Evolutionary conservation across 2,888 invertebrate genomes (phyloP).

Genomic region (Callosobruchus maculatus): DNA sequence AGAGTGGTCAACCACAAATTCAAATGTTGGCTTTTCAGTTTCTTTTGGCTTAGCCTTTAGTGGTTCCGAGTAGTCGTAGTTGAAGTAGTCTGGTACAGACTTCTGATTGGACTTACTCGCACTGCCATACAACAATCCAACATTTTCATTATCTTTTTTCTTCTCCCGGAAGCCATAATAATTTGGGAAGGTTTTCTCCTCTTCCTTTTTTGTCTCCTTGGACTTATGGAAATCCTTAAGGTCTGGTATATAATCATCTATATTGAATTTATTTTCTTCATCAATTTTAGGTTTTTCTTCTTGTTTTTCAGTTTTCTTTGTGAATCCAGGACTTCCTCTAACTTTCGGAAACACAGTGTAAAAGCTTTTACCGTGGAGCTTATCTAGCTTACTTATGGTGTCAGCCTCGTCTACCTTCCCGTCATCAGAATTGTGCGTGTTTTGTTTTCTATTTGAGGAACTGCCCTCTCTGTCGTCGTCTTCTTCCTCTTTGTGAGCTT

Average conservation of each 20-base stretch:
- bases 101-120: background rate
- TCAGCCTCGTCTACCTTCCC: slow-evolving; percentile 4
- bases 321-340: slow-evolving; percentile 17
- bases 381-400: slow-evolving; percentile 13
- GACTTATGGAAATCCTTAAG: background rate
- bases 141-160: slow-evolving; percentile 1
- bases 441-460: slow-evolving; percentile 2
- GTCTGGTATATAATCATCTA: background rate
- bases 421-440: slow-evolving; percentile 1
- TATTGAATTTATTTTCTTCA: slow-evolving; percentile 12
- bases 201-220: background rate
- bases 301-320: background rate
- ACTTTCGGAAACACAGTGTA: slow-evolving; percentile 18
- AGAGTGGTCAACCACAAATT: slow-evolving; percentile 9
- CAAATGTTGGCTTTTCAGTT: slow-evolving; percentile 7
- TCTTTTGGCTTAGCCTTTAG: background rate
- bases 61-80: slow-evolving; percentile 8
- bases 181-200: background rate
- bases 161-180: background rate
- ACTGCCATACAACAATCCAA: background rate
- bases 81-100: slow-evolving; percentile 5
- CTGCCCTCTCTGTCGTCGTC: background rate
- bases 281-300: background rate
- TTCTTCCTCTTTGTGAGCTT: background rate
- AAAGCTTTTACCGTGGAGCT: slow-evolving; percentile 17